These are phyloP conservation scores for Petrocephalus schoutedeni DNA, from an alignment of 2,797 vertebrate genomes.

Conservation along the genomic window DNA sequence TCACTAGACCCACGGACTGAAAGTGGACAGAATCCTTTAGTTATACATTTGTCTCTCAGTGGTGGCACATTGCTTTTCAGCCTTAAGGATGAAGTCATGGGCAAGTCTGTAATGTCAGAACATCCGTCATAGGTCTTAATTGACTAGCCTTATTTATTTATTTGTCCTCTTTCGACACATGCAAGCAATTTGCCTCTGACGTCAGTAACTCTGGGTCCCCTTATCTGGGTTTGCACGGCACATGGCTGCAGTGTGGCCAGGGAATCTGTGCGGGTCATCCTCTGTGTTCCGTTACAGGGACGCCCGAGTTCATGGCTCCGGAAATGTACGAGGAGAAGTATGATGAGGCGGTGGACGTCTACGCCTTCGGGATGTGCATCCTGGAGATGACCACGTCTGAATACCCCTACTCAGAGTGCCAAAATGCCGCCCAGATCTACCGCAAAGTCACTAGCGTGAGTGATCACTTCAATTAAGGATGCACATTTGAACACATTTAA, in stretches of 20 bases:
- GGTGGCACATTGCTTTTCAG: not conserved
- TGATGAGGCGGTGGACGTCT: constrained; percentile 92
- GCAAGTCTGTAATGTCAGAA: not conserved
- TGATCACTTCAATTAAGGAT: constrained; percentile 18
- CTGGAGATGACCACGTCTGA: constrained; percentile 97
- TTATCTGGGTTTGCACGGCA: not conserved
- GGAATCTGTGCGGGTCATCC: not conserved
- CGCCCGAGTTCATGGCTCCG: constrained; percentile 96
- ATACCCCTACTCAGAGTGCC: constrained; percentile 97
- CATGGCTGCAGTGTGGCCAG: not conserved
- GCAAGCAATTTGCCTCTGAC: not conserved
- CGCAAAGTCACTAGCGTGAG: constrained; percentile 98
- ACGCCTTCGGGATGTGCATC: constrained; percentile 98
- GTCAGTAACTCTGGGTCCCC: not conserved
- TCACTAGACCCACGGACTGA: not conserved
- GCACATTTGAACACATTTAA: not conserved
- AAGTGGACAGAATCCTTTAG: not conserved
- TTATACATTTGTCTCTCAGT: not conserved
- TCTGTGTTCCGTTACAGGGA: constrained; percentile 63
- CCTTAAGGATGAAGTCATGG: not conserved
- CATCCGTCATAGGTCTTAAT: not conserved
- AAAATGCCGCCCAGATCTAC: constrained; percentile 97
- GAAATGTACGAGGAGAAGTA: constrained; percentile 99
- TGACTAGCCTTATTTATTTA: not conserved
- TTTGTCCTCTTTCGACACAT: not conserved